Evolutionary conservation across 2,888 invertebrate species (phyloP).

Genomic region (Eudiplozoon nipponicum): DNA sequence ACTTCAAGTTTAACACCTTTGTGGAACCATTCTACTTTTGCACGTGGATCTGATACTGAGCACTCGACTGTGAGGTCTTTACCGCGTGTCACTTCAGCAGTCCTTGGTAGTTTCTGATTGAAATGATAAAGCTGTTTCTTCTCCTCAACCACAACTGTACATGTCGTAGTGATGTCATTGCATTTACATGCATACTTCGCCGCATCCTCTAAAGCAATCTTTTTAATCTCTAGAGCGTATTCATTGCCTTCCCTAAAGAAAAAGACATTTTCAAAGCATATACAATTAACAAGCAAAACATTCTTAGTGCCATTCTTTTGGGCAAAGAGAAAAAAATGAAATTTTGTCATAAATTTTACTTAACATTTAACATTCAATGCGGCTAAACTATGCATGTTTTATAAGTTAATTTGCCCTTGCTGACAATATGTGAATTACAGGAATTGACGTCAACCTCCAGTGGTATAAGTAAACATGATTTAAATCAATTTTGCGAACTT

Average conservation of each 20-base stretch:
- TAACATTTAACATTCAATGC: too few relatives aligned
- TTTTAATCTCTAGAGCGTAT: conserved; percentile 54
- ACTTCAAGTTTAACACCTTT: conserved; percentile 54
- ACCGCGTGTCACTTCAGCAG: conserved; percentile 51
- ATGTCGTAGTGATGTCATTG: conserved; percentile 52
- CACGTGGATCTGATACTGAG: conserved; percentile 61
- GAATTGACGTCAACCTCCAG: too few relatives aligned
- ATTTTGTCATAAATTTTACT: too few relatives aligned
- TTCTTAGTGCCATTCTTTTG: too few relatives aligned
- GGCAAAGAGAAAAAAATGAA: too few relatives aligned
- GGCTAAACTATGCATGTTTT: too few relatives aligned
- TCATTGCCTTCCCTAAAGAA: conserved; percentile 47
- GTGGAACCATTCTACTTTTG: conserved; percentile 55
- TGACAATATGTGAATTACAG: too few relatives aligned
- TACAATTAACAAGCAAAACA: too few relatives aligned
- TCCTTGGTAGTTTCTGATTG: conserved; percentile 55
- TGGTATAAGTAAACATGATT: too few relatives aligned
- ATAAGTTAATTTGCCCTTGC: too few relatives aligned
- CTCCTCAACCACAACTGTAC: conserved; percentile 71
- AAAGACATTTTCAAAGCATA: too few relatives aligned
- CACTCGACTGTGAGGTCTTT: conserved; percentile 70
- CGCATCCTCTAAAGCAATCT: conserved; percentile 71
- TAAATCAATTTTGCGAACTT: too few relatives aligned
- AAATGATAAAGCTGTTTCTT: conserved; percentile 74
- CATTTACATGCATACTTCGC: conserved; percentile 85